Conservation (phyloP, 1,140 invertebrate species). For the Ceratina calcarata region DNA sequence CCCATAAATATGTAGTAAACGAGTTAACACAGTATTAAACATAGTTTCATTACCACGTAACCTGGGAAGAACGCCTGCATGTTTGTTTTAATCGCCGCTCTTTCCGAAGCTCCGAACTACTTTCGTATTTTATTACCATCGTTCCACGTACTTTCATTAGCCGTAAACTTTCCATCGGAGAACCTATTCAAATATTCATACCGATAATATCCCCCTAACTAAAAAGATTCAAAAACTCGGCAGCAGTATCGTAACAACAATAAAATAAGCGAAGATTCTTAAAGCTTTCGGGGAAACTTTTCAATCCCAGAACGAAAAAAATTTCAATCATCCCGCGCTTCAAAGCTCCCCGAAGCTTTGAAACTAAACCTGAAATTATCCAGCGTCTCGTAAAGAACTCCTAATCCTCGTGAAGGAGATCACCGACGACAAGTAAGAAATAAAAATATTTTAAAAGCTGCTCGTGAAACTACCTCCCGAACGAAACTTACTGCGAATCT, state of each 20-base stretch:
- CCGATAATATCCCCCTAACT: not conserved
- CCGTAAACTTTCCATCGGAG: not conserved
- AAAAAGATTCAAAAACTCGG: not conserved
- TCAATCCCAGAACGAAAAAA: too few species aligned
- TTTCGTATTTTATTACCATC: too few species aligned
- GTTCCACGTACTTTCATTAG: not conserved
- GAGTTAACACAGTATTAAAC: slow-evolving; percentile 14
- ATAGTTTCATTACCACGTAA: slow-evolving; percentile 15
- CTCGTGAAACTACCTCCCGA: too few species aligned
- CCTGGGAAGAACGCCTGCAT: not conserved
- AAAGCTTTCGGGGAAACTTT: too few species aligned
- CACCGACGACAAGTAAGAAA: not conserved
- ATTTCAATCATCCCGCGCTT: too few species aligned
- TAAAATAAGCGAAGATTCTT: too few species aligned
- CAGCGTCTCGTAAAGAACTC: not conserved
- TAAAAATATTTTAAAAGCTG: not conserved
- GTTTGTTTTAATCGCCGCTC: not conserved
- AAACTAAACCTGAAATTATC: not conserved
- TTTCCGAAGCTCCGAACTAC: not conserved
- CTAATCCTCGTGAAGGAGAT: not conserved
- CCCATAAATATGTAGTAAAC: slow-evolving; percentile 13
- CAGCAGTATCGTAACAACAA: too few species aligned
- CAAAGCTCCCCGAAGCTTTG: too few species aligned
- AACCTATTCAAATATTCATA: too few species aligned
- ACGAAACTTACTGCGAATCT: too few species aligned